These are phyloP conservation scores for Sisyra terminalis DNA, from an alignment of 2,888 invertebrate genomes.

Conservation along the genomic window DNA sequence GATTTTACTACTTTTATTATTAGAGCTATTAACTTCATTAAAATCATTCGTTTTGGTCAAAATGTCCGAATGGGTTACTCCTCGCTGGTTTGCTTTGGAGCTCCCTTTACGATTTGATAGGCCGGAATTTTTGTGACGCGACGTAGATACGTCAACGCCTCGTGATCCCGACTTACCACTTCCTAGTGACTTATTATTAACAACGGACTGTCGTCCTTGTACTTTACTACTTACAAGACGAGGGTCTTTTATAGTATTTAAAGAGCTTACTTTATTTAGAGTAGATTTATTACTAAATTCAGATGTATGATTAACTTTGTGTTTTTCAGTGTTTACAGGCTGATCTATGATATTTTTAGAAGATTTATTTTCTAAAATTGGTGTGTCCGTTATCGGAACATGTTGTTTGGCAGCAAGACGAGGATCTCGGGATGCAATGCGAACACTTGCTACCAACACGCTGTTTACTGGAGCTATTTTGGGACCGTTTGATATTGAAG, in stretches of 20 bases:
- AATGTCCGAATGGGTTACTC: constrained; percentile 3
- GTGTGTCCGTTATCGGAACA: constrained; percentile 5
- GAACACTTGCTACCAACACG: constrained; percentile 19
- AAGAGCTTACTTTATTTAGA: constrained; percentile 24
- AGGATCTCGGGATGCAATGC: constrained; percentile 24
- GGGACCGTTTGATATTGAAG: constrained; percentile 20
- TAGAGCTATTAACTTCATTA: constrained; percentile 7
- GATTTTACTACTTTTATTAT: constrained; percentile 5
- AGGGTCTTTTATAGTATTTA: constrained; percentile 23
- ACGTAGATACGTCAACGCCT: neutral
- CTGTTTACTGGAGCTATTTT: constrained; percentile 36
- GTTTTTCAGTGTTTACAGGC: constrained; percentile 9
- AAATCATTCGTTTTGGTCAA: constrained; percentile 1
- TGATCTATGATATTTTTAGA: constrained; percentile 17
- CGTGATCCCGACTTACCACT: constrained; percentile 3
- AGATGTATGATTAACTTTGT: constrained; percentile 10
- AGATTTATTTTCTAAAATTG: constrained; percentile 21
- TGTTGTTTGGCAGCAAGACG: constrained; percentile 21
- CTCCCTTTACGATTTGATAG: constrained; percentile 12
- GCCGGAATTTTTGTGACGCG: constrained; percentile 11
- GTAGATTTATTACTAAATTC: constrained; percentile 26
- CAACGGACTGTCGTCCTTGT: constrained; percentile 10
- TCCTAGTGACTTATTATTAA: neutral
- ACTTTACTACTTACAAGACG: constrained; percentile 21
- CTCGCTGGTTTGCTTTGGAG: constrained; percentile 3